phyloP scores from a whole-genome alignment of 1,140 invertebrate genomes.

The Branchinecta lindahli region DNA sequence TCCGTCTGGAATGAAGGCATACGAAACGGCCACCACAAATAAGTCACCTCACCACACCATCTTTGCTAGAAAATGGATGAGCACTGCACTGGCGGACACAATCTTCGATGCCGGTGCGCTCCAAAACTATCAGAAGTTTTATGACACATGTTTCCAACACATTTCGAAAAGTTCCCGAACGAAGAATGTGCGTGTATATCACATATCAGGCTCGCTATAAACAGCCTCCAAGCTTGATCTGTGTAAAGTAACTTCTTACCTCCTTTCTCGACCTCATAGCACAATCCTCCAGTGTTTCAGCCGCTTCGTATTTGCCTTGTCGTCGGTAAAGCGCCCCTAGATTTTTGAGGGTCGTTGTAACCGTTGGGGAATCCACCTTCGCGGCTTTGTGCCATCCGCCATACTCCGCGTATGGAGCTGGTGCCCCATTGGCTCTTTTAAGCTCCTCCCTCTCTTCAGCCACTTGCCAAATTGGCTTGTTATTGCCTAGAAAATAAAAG shows the following conservation, averaged over 20 bases:
- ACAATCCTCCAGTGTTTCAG: conserved; percentile 95
- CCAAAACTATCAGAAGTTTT: no score
- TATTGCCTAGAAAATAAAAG: conserved; percentile 50
- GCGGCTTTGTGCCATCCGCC: conserved; percentile 96
- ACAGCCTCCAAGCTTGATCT: no score
- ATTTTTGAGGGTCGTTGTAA: conserved; percentile 93
- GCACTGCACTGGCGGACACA: no score
- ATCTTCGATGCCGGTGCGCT: no score
- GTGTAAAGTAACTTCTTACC: conserved; percentile 35
- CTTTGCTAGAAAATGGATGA: no score
- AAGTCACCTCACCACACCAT: no score
- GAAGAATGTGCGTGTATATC: no score
- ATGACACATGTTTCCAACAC: no score
- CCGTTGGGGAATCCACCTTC: conserved; percentile 95
- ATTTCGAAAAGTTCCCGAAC: no score
- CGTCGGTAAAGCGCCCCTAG: conserved; percentile 89
- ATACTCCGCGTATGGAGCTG: conserved; percentile 80
- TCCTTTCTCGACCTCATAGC: conserved; percentile 82
- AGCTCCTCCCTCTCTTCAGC: conserved; percentile 94
- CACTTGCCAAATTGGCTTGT: conserved; percentile 99
- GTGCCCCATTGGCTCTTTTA: conserved; percentile 78
- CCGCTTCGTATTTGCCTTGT: conserved; percentile 97
- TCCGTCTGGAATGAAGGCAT: no score
- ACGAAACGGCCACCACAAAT: no score
- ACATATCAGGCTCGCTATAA: no score